Conservation (phyloP, 2,888 invertebrate species). For the Erpobdella octoculata region DNA sequence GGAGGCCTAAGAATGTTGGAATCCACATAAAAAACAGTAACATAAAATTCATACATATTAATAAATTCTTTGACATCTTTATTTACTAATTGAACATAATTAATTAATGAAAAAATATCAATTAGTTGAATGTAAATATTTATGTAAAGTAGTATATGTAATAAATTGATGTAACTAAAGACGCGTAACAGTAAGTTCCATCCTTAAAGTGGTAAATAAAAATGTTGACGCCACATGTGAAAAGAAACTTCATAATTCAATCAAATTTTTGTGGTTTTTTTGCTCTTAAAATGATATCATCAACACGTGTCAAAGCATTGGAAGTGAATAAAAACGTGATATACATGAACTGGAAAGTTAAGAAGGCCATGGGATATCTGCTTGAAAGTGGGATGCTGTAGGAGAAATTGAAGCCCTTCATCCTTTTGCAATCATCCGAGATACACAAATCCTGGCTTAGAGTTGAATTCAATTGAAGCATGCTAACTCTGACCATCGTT, state of each 20-base stretch:
- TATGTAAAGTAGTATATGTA: background rate
- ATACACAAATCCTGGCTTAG: constrained; percentile 33
- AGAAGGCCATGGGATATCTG: constrained; percentile 31
- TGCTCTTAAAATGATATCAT: too few relatives aligned
- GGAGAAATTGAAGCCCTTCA: constrained; percentile 35
- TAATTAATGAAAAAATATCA: background rate
- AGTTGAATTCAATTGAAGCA: constrained; percentile 33
- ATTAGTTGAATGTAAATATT: too few relatives aligned
- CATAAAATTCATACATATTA: background rate
- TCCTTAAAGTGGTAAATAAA: too few relatives aligned
- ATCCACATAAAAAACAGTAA: too few relatives aligned
- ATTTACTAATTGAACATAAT: background rate
- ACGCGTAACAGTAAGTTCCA: too few relatives aligned
- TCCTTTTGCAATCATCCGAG: constrained; percentile 31
- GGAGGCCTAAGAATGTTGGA: constrained; percentile 3
- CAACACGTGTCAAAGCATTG: background rate
- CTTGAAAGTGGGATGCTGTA: constrained; percentile 34
- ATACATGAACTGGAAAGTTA: constrained; percentile 35
- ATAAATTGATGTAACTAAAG: too few relatives aligned
- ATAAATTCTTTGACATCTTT: background rate
- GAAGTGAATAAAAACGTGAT: background rate
- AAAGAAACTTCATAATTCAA: too few relatives aligned
- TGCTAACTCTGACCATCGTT: constrained; percentile 26
- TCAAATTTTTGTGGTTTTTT: background rate
- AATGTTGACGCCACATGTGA: too few relatives aligned